These are phyloP conservation scores for Acrossocheilus wenchowensis DNA, from an alignment of 2,797 vertebrate species.

Conservation along the genomic window DNA sequence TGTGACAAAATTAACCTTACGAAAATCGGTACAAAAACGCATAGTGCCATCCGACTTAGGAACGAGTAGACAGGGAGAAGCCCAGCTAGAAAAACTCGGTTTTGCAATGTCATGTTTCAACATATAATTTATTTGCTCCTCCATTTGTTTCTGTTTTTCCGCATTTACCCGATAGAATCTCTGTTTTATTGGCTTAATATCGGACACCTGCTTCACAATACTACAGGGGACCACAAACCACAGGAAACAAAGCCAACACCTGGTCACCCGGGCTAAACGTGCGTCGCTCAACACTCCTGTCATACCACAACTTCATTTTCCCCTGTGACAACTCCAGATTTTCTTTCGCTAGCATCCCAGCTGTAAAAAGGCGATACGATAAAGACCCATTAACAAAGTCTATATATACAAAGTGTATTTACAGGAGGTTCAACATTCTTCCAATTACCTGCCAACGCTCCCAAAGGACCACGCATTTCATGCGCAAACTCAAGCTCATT, in stretches of 20 bases:
- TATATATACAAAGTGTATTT: not conserved
- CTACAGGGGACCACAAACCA: not conserved
- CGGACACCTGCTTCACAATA: not conserved
- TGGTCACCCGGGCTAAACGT: not conserved
- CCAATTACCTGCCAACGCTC: not conserved
- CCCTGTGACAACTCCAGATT: not conserved
- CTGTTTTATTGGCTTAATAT: too few relatives aligned
- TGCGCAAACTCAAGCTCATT: not conserved
- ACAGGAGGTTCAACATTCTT: not conserved
- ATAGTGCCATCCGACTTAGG: not conserved
- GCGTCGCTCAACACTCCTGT: not conserved
- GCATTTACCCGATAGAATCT: too few relatives aligned
- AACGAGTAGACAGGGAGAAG: not conserved
- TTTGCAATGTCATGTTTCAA: too few relatives aligned
- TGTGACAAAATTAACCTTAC: not conserved
- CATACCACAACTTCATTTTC: conserved; percentile 9
- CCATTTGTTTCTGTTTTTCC: too few relatives aligned
- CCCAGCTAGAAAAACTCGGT: not conserved
- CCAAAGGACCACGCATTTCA: not conserved
- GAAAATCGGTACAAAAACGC: not conserved
- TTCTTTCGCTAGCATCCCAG: not conserved
- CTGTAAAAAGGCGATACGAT: not conserved
- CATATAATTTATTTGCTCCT: too few relatives aligned
- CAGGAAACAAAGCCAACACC: not conserved
- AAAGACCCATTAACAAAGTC: not conserved